These are phyloP conservation scores for Drosophila nr. perissopoda DNA, from an alignment of 2,888 invertebrate species.

Conservation along the genomic window DNA sequence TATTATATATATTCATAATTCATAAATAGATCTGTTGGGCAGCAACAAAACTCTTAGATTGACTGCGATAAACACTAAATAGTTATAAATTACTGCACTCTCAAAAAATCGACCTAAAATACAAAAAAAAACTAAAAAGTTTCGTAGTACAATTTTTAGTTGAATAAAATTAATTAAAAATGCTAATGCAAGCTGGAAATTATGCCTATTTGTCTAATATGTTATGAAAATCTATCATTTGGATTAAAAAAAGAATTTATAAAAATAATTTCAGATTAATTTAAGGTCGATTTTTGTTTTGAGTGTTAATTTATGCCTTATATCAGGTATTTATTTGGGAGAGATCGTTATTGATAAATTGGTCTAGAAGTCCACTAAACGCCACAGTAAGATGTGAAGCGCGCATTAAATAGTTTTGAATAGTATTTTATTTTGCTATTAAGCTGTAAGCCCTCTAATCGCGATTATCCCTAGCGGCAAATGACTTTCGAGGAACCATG, in stretches of 20 bases:
- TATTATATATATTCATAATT: slow-evolving; percentile 35
- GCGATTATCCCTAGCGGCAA: slow-evolving; percentile 75
- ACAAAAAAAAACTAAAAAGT: background rate
- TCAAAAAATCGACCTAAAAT: background rate
- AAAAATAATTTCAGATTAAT: background rate
- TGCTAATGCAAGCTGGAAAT: background rate
- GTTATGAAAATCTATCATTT: background rate
- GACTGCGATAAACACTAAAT: slow-evolving; percentile 7
- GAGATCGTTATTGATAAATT: slow-evolving; percentile 56
- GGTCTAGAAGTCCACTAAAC: slow-evolving; percentile 69
- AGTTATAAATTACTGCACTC: slow-evolving; percentile 4
- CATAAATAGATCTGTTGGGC: slow-evolving; percentile 26
- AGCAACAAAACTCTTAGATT: slow-evolving; percentile 22
- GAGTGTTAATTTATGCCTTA: background rate
- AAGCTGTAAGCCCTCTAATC: slow-evolving; percentile 40
- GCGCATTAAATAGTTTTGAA: slow-evolving; percentile 24
- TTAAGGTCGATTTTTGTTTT: background rate
- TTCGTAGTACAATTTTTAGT: no score
- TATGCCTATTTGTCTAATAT: background rate
- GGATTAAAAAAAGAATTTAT: background rate
- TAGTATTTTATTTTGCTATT: slow-evolving; percentile 2
- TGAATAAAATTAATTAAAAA: no score
- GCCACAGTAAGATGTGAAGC: slow-evolving; percentile 24
- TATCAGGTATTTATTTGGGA: slow-evolving; percentile 25
- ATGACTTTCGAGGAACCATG: slow-evolving; percentile 82